Conservation (phyloP, 2,888 invertebrate species). For the Phengaris arion region DNA sequence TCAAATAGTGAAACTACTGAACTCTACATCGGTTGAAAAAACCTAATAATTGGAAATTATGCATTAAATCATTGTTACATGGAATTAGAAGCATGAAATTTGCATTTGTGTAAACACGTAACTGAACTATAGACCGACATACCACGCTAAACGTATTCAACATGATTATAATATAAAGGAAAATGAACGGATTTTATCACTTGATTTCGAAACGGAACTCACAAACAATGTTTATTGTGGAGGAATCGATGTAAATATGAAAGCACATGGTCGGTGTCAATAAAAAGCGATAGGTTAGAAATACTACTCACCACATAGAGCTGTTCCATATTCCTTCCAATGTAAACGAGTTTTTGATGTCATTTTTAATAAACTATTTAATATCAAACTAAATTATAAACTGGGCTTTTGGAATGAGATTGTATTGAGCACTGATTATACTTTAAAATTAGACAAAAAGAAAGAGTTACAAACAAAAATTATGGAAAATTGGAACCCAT, state of each 20-base stretch:
- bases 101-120: slow-evolving; percentile 34
- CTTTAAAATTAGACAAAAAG: slow-evolving; percentile 32
- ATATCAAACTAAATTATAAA: slow-evolving; percentile 55
- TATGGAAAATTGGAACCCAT: slow-evolving; percentile 71
- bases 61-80: slow-evolving; percentile 11
- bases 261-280: slow-evolving; percentile 53
- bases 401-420: slow-evolving; percentile 76
- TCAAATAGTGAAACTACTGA: slow-evolving; percentile 1
- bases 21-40: slow-evolving; percentile 3
- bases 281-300: slow-evolving; percentile 65
- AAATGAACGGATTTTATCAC: background rate
- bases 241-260: slow-evolving; percentile 1
- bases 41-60: slow-evolving; percentile 8
- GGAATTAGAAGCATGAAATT: slow-evolving; percentile 33
- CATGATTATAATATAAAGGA: background rate
- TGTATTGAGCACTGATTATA: slow-evolving; percentile 73
- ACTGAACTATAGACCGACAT: slow-evolving; percentile 37
- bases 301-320: slow-evolving; percentile 73
- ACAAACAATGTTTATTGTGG: background rate
- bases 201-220: background rate
- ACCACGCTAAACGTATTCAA: background rate
- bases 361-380: slow-evolving; percentile 58
- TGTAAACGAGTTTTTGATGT: slow-evolving; percentile 77
- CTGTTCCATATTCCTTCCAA: slow-evolving; percentile 80
- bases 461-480: slow-evolving; percentile 56